Conservation (phyloP, 2,113 vertebrate genomes). For the Phalacrocorax pelagicus region DNA sequence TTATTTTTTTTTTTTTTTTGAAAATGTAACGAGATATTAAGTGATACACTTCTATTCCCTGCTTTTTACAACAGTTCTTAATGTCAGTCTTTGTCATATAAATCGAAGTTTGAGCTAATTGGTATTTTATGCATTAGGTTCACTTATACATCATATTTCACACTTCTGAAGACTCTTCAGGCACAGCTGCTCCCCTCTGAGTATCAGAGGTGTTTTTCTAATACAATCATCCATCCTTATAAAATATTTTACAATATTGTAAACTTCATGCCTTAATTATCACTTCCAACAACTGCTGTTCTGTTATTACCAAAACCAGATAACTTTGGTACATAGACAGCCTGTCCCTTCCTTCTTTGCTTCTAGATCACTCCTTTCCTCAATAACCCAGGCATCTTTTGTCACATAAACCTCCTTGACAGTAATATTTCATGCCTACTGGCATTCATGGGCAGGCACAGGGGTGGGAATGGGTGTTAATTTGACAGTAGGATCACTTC, state of each 20-base stretch:
- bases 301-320: background rate
- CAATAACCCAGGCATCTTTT: background rate
- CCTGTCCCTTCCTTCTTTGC: background rate
- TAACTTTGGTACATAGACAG: background rate
- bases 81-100: background rate
- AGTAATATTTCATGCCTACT: background rate
- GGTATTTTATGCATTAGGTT: background rate
- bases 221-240: background rate
- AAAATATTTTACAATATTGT: background rate
- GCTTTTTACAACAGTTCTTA: background rate
- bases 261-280: constrained; percentile 6
- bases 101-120: background rate
- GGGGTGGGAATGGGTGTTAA: background rate
- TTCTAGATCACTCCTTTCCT: background rate
- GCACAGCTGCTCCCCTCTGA: background rate
- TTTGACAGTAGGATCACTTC: background rate
- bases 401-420: background rate
- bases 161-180: background rate
- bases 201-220: background rate
- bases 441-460: background rate
- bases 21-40: background rate
- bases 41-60: background rate
- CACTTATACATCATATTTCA: background rate
- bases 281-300: background rate
- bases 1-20: background rate